Conservation (phyloP, 2,888 invertebrate species). For the Unio delphinus region DNA sequence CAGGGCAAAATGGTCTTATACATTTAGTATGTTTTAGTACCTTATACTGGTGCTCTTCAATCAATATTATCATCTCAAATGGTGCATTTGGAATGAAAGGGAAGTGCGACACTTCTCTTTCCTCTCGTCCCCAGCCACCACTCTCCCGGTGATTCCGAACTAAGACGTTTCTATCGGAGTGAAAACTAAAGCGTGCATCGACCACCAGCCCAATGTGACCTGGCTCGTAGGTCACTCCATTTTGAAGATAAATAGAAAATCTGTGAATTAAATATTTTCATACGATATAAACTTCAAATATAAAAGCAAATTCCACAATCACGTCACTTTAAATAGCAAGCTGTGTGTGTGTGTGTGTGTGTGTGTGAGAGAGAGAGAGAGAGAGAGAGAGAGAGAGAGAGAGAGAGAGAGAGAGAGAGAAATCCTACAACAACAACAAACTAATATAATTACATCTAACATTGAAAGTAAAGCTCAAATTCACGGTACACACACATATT, state of each 20-base stretch:
- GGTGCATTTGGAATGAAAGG: slow-evolving; percentile 47
- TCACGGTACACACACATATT: too few relatives aligned
- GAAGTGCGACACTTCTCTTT: slow-evolving; percentile 41
- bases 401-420: too few relatives aligned
- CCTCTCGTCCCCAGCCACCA: slow-evolving; percentile 48
- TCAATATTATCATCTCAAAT: slow-evolving; percentile 55
- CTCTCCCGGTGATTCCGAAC: slow-evolving; percentile 43
- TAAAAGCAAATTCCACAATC: too few relatives aligned
- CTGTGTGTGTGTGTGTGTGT: too few relatives aligned
- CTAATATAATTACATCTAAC: too few relatives aligned
- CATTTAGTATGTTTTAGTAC: slow-evolving; percentile 61
- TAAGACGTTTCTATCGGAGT: slow-evolving; percentile 28
- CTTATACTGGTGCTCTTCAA: slow-evolving; percentile 46
- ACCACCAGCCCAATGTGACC: slow-evolving; percentile 38
- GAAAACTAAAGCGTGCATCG: slow-evolving; percentile 47
- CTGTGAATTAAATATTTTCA: slow-evolving; percentile 5
- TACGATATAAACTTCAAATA: too few relatives aligned
- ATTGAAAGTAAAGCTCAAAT: too few relatives aligned
- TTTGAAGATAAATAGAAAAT: slow-evolving; percentile 28
- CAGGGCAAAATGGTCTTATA: not conserved
- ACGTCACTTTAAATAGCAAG: too few relatives aligned
- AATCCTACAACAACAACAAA: too few relatives aligned
- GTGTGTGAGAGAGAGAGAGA: too few relatives aligned
- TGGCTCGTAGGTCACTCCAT: slow-evolving; percentile 21
- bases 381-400: too few relatives aligned